These are phyloP conservation scores for Ia io DNA, from an alignment of 2,113 vertebrate genomes.

Conservation along the genomic window DNA sequence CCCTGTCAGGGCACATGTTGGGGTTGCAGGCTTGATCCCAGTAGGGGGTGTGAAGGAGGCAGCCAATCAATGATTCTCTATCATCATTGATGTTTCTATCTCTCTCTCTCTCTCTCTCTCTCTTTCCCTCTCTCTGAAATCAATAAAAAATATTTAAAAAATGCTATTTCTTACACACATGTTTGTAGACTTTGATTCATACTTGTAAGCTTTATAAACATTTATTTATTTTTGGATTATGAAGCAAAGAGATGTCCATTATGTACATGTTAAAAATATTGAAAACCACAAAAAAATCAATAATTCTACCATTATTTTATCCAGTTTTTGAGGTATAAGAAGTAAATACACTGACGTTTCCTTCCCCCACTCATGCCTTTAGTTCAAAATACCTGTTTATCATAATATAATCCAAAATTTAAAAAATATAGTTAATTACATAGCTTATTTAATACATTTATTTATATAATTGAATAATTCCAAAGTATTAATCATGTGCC, in stretches of 20 bases:
- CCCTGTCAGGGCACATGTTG: no score
- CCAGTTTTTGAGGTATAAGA: background rate
- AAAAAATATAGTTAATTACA: background rate
- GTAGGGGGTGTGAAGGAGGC: no score
- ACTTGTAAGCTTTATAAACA: background rate
- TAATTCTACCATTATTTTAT: background rate
- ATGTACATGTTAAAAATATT: background rate
- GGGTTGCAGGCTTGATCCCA: no score
- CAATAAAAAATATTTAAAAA: no score
- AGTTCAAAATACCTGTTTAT: background rate
- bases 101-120: no score
- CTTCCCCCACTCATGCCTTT: background rate
- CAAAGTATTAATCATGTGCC: background rate
- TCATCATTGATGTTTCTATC: no score
- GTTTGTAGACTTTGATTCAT: background rate
- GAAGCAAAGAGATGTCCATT: background rate
- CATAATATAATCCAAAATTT: background rate
- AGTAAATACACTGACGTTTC: background rate
- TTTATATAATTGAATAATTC: conserved; percentile 27
- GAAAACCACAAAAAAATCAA: background rate
- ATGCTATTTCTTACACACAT: background rate
- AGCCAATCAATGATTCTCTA: no score
- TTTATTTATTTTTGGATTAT: background rate
- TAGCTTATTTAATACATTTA: background rate
- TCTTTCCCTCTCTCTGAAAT: no score